Evolutionary conservation across 2,113 vertebrate species (phyloP).

Genomic region (Gadus macrocephalus): DNA sequence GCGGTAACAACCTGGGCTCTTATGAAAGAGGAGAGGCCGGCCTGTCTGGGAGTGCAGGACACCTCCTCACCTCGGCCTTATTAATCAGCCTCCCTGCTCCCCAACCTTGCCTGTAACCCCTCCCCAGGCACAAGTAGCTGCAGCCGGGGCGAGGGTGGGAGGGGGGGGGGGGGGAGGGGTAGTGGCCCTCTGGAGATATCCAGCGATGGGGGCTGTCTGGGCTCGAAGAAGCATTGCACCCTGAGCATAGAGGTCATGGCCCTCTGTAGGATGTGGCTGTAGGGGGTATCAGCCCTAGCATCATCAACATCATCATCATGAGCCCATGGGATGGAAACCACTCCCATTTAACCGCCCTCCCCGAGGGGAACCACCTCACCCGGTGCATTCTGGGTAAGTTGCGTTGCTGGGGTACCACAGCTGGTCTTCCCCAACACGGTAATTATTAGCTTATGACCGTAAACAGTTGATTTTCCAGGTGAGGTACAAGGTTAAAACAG

Average conservation of each 20-base stretch:
- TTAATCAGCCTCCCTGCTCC: constrained; percentile 56
- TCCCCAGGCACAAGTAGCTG: constrained; percentile 20
- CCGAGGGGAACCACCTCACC: neutral
- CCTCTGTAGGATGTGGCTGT: constrained; percentile 29
- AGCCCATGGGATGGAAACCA: constrained; percentile 3
- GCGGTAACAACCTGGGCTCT: constrained; percentile 57
- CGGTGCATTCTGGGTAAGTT: neutral
- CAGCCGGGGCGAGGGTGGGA: constrained; percentile 36
- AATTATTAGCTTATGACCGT: too few relatives aligned
- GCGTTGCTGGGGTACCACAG: neutral
- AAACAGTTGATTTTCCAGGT: too few relatives aligned
- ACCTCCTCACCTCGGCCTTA: constrained; percentile 66
- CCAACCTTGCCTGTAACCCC: neutral
- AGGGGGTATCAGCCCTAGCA: constrained; percentile 10
- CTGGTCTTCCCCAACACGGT: neutral
- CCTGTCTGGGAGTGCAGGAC: constrained; percentile 62
- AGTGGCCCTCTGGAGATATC: constrained; percentile 23
- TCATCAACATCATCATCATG: neutral
- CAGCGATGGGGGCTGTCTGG: constrained; percentile 1
- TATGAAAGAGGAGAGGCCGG: constrained; percentile 65
- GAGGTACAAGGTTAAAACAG: too few relatives aligned
- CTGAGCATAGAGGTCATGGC: constrained; percentile 37
- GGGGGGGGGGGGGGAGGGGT: constrained; percentile 40
- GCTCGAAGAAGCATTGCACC: constrained; percentile 27
- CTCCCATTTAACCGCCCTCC: constrained; percentile 10